These are phyloP conservation scores for Myiopsitta monachus DNA, from an alignment of 2,113 vertebrate genomes.

Conservation along the genomic window DNA sequence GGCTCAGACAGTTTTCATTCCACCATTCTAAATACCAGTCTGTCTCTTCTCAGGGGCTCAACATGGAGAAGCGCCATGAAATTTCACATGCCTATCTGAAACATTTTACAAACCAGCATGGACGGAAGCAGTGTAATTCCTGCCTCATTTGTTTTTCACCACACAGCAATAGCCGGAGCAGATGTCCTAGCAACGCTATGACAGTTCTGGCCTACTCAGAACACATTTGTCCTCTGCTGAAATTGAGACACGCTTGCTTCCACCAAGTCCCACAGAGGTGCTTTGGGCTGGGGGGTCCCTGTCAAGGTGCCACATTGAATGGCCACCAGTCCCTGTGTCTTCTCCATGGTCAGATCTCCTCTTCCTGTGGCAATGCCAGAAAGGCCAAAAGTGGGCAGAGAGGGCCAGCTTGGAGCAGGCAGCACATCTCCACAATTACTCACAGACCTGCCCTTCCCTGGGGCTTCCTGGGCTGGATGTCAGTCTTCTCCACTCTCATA, in stretches of 20 bases:
- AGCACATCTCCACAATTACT: rapidly evolving
- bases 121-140: neutral
- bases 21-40: neutral
- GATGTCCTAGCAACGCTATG: neutral
- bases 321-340: neutral
- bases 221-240: neutral
- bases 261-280: rapidly evolving
- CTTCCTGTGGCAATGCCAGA: rapidly evolving
- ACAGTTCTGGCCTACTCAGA: neutral
- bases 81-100: neutral
- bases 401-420: neutral
- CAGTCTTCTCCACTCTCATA: neutral
- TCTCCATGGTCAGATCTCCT: neutral
- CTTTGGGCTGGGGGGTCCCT: rapidly evolving
- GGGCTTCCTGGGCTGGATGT: neutral
- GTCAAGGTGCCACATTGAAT: rapidly evolving
- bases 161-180: neutral
- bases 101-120: neutral
- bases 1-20: neutral
- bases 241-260: neutral
- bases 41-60: neutral
- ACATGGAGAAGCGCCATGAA: neutral
- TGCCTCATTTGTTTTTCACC: neutral
- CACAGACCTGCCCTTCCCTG: neutral
- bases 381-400: rapidly evolving